Conservation (phyloP, 2,113 vertebrate genomes). For the cat (Felis catus) region DNA sequence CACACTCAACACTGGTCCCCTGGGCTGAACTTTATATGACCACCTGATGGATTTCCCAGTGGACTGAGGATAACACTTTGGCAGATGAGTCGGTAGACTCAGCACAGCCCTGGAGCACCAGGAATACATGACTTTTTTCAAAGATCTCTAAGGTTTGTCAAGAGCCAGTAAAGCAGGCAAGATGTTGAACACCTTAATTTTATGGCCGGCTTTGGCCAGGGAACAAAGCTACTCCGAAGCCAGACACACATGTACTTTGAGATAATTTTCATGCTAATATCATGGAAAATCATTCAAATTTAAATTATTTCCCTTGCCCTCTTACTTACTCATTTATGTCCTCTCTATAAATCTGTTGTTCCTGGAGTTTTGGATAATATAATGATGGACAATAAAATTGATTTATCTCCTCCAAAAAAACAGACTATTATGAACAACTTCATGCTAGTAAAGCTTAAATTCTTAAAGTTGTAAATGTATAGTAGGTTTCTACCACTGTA, state of each 20-base stretch:
- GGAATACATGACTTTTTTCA: background rate
- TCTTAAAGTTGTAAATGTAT: background rate
- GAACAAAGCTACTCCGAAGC: background rate
- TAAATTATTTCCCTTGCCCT: background rate
- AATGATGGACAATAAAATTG: background rate
- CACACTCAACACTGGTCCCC: constrained; percentile 94
- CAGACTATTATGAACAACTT: background rate
- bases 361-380: background rate
- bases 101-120: background rate
- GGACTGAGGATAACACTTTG: background rate
- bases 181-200: background rate
- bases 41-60: background rate
- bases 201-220: background rate
- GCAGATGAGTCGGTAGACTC: background rate
- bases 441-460: background rate
- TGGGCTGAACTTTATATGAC: constrained; percentile 88
- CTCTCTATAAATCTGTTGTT: background rate
- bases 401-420: background rate
- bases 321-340: background rate
- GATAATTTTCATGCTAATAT: background rate
- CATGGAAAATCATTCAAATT: background rate
- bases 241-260: background rate
- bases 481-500: background rate
- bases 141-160: background rate
- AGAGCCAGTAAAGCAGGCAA: background rate